Evolutionary conservation across 2,888 invertebrate species (phyloP).

Genomic region (Hyposoter didymator): DNA sequence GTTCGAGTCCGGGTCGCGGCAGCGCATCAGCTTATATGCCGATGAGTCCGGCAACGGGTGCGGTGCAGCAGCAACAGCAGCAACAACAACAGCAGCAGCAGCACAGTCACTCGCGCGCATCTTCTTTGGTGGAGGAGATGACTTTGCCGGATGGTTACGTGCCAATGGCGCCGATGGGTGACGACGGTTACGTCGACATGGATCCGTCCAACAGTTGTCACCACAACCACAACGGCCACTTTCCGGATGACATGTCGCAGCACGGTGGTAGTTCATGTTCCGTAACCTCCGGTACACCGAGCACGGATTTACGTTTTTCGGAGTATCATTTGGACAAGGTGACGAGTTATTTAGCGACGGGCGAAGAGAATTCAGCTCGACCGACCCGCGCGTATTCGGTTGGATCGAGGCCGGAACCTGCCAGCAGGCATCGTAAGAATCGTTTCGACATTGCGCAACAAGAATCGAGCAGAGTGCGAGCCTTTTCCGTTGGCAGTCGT

Average conservation of each 20-base stretch:
- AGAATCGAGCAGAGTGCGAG: constrained; percentile 88
- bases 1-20: constrained; percentile 85
- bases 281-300: constrained; percentile 92
- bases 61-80: constrained; percentile 68
- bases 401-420: constrained; percentile 91
- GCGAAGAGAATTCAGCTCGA: constrained; percentile 87
- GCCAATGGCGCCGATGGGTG: constrained; percentile 87
- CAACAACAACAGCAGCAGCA: constrained; percentile 18
- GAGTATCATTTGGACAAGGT: constrained; percentile 94
- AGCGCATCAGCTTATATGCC: constrained; percentile 85
- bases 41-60: constrained; percentile 84
- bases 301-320: constrained; percentile 90
- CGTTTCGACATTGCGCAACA: constrained; percentile 82
- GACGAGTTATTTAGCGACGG: constrained; percentile 88
- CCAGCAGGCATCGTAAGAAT: constrained; percentile 85
- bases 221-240: constrained; percentile 77
- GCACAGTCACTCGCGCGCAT: constrained; percentile 87
- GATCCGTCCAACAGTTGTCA: constrained; percentile 81
- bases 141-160: constrained; percentile 86
- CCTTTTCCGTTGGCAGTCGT: constrained; percentile 92
- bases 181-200: constrained; percentile 88
- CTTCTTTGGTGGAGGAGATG: constrained; percentile 86
- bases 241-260: constrained; percentile 86
- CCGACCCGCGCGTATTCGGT: constrained; percentile 94
- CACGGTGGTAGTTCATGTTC: constrained; percentile 89